These are phyloP conservation scores for Scalopus aquaticus DNA, from an alignment of 2,113 vertebrate species.

Conservation along the genomic window DNA sequence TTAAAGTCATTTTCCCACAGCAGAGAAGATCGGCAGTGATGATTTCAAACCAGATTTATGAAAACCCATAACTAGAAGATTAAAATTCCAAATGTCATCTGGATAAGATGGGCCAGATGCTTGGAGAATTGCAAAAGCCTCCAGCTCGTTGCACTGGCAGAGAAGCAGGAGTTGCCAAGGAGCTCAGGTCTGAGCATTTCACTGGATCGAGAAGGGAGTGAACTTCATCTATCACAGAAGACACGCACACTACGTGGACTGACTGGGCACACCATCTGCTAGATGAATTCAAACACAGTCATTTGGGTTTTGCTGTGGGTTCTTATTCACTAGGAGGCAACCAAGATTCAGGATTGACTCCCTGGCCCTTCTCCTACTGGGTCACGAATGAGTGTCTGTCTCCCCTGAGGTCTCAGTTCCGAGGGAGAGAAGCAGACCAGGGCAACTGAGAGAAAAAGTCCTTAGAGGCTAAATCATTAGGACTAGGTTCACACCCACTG, in stretches of 20 bases:
- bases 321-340: background rate
- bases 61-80: conserved; percentile 74
- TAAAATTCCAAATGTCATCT: conserved; percentile 76
- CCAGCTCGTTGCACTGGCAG: background rate
- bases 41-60: conserved; percentile 71
- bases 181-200: background rate
- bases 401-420: background rate
- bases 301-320: background rate
- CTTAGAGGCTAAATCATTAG: background rate
- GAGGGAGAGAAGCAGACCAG: background rate
- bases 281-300: background rate
- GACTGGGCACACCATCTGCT: background rate
- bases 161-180: background rate
- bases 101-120: conserved; percentile 68
- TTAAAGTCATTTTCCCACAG: conserved; percentile 70
- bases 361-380: background rate
- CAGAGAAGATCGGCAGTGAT: conserved; percentile 49
- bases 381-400: background rate
- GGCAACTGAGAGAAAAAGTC: background rate
- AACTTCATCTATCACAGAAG: background rate
- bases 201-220: background rate
- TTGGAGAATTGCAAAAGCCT: conserved; percentile 56
- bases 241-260: background rate
- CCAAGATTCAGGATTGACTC: background rate
- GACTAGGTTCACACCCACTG: background rate